Evolutionary conservation across 1,140 invertebrate genomes (phyloP).

Genomic region (Brevipalpus yothersi): DNA sequence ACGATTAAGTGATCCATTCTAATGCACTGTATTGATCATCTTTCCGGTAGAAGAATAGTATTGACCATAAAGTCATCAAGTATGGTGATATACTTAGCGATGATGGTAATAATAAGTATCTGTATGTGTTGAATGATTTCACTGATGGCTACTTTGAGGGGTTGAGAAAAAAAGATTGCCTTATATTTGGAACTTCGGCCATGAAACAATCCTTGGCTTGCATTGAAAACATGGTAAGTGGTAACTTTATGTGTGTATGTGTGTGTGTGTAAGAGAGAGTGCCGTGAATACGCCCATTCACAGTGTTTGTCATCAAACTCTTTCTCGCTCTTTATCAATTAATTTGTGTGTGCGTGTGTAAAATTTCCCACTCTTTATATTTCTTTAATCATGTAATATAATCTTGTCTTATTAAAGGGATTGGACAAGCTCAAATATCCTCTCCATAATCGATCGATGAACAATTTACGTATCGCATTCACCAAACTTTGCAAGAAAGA

Average conservation of each 20-base stretch:
- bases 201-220: neutral
- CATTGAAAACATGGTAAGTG: neutral
- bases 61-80: neutral
- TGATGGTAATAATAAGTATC: neutral
- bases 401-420: neutral
- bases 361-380: no score
- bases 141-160: neutral
- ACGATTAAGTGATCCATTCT: no score
- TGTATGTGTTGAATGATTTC: neutral
- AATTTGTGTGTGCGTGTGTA: no score
- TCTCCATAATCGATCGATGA: constrained; percentile 7
- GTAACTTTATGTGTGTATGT: no score
- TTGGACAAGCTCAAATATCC: constrained; percentile 2
- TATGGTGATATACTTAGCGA: neutral
- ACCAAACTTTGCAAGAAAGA: neutral
- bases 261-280: no score
- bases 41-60: neutral
- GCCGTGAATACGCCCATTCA: no score
- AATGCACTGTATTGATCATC: no score
- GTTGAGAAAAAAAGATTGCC: neutral
- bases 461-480: constrained; percentile 5
- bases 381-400: no score
- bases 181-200: neutral
- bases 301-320: no score
- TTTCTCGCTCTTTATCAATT: no score